Evolutionary conservation across 2,888 invertebrate genomes (phyloP).

Genomic region (Lycaena phlaeas): DNA sequence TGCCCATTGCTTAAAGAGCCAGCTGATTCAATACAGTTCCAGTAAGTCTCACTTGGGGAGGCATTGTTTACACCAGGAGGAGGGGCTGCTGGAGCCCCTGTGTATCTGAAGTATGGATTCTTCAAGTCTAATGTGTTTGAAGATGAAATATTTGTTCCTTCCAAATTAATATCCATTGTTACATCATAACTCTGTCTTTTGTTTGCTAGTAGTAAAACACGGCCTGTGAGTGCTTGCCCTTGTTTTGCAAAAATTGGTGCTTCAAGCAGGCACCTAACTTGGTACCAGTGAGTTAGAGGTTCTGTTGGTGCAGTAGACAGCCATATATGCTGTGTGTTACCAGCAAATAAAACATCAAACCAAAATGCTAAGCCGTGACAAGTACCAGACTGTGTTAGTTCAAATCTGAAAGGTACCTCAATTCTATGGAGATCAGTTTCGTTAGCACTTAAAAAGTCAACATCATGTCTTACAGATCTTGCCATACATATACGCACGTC

Average conservation of each 20-base stretch:
- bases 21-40: slow-evolving; percentile 88
- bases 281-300: slow-evolving; percentile 99
- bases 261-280: slow-evolving; percentile 95
- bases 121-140: slow-evolving; percentile 96
- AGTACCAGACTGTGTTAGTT: slow-evolving; percentile 91
- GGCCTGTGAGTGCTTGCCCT: slow-evolving; percentile 91
- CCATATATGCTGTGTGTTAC: slow-evolving; percentile 93
- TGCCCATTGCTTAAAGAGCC: slow-evolving; percentile 61
- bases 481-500: slow-evolving; percentile 98
- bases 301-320: slow-evolving; percentile 98
- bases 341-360: slow-evolving; percentile 98
- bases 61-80: slow-evolving; percentile 93
- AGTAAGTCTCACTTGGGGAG: slow-evolving; percentile 95
- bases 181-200: slow-evolving; percentile 99
- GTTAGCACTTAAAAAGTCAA: slow-evolving; percentile 93
- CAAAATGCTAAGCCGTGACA: slow-evolving; percentile 99
- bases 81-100: slow-evolving; percentile 92
- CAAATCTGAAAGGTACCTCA: slow-evolving; percentile 95
- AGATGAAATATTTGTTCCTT: slow-evolving; percentile 84
- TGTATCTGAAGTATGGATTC: slow-evolving; percentile 98
- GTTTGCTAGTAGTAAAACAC: slow-evolving; percentile 91
- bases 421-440: slow-evolving; percentile 96
- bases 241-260: slow-evolving; percentile 95
- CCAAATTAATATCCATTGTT: slow-evolving; percentile 92
- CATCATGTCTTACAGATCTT: slow-evolving; percentile 91